Evolutionary conservation across 1,140 invertebrate species (phyloP).

Genomic region (Magallana ariakensis): DNA sequence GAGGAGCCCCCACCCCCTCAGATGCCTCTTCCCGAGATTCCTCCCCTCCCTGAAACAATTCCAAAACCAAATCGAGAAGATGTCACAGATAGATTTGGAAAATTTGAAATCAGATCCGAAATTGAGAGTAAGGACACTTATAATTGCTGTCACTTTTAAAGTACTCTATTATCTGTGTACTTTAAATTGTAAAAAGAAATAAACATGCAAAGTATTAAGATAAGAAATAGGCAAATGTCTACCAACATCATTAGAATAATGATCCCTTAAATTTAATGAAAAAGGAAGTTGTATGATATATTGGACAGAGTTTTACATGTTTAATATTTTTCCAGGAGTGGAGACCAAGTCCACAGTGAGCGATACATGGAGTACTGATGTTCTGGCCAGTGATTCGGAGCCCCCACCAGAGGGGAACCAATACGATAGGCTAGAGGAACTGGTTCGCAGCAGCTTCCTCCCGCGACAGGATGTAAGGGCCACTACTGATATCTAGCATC

Average conservation of each 20-base stretch:
- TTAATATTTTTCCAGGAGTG: constrained; percentile 82
- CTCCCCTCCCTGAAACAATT: constrained; percentile 82
- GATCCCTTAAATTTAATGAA: no score
- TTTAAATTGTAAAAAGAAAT: no score
- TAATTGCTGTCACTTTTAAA: not conserved
- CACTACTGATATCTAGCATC: not conserved
- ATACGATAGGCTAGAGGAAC: constrained; percentile 77
- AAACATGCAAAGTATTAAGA: no score
- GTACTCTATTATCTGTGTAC: not conserved
- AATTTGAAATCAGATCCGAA: constrained; percentile 85
- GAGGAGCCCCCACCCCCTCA: constrained; percentile 79
- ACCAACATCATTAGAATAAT: no score
- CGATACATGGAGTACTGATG: constrained; percentile 98
- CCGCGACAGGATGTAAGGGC: constrained; percentile 58
- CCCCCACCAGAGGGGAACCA: constrained; percentile 77
- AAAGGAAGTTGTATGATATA: no score
- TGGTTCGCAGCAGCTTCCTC: constrained; percentile 70
- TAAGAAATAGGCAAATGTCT: no score
- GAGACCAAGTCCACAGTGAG: constrained; percentile 97
- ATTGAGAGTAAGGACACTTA: constrained; percentile 42
- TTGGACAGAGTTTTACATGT: no score
- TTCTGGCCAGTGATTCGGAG: constrained; percentile 95
- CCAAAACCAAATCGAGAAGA: constrained; percentile 86
- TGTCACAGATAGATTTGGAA: constrained; percentile 99
- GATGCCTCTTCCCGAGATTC: constrained; percentile 78